Base-by-base conservation (phyloP, 64 coral and sea anemone species). In the Stichodactyla helianthus region DNA sequence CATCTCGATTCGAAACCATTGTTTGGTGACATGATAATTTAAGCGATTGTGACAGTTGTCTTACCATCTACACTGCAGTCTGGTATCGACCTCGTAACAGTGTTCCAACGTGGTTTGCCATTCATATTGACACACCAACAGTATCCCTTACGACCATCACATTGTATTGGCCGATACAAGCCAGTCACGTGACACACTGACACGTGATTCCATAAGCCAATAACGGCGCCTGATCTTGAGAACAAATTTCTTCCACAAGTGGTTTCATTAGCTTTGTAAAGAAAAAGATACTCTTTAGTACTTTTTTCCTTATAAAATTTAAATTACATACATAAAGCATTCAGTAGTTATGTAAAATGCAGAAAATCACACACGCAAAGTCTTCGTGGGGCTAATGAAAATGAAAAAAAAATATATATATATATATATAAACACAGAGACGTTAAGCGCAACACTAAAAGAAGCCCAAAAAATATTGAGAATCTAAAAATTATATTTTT, bases 61-160 rank as follows among this genome's bases (percentile, higher is more conserved):
- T 79, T 81, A 81, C 78, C 35, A 81, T 54, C 51, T 10, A 54
- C 15, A 52, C 15, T 81, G 53, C 90, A 91, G 4, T 80, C 80
- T 86, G 90, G 90, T 22, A 91, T 82, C n/a, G 26, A 59, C 52
- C 79, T 81, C n/a, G 74, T 86, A 17, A 82, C 84, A 56, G 90
- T 86, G 51, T 87, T 76, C 78, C 76, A 84, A 5, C 31, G 65
- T 51, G 85, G 74, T 14, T 61, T 27, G 19, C 94, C 94, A 76
- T 89, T 85, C 13, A 74, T 52, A 54, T 89, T 86, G 16, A 93
- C 94, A 85, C 94, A 96, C 84, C 92, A 96, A 64, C 94, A 96
- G 59, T 91, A 86, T 4, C 90, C 90, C 13, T 26, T 82, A 25
- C 63, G 71, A 82, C 84, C 90, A 87, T 91, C 86, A 51, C 90